Conservation (phyloP, 2,888 invertebrate species). For the Furcula furcula region DNA sequence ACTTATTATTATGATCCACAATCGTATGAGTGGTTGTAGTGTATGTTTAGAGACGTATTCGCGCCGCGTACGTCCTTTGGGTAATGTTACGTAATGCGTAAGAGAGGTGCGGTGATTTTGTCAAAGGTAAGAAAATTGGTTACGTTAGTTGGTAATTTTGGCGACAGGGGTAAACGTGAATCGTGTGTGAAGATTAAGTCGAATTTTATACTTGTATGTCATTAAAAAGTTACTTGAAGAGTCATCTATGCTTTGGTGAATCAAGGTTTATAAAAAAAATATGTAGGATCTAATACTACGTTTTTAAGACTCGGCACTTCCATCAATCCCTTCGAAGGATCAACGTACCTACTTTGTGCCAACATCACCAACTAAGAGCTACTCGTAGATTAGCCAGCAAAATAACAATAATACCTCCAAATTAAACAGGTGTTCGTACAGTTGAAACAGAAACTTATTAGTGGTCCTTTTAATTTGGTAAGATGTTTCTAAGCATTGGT, state of each 20-base stretch:
- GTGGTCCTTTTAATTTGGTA: no score
- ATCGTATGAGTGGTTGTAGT: slow-evolving; percentile 36
- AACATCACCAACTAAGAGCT: no score
- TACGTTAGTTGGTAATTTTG: slow-evolving; percentile 73
- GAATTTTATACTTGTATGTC: slow-evolving; percentile 25
- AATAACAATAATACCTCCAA: no score
- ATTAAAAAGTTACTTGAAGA: slow-evolving; percentile 3
- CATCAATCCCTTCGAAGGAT: no score
- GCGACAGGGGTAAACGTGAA: slow-evolving; percentile 57
- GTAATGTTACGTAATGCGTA: slow-evolving; percentile 79
- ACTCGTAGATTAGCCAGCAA: no score
- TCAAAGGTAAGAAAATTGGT: slow-evolving; percentile 82
- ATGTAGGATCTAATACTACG: no score
- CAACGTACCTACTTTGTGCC: no score
- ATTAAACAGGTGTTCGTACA: no score
- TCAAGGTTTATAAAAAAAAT: no score
- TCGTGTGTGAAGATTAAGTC: slow-evolving; percentile 50
- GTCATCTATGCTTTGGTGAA: neutral
- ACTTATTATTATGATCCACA: slow-evolving; percentile 63
- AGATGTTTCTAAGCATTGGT: no score
- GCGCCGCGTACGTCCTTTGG: slow-evolving; percentile 73
- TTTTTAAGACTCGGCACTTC: no score
- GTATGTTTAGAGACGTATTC: slow-evolving; percentile 59
- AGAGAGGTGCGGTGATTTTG: slow-evolving; percentile 71
- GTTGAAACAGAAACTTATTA: no score